Evolutionary conservation across 2,888 invertebrate genomes (phyloP), one percentile per base, ranked within the genome.

Genomic region (Caenorhabditis virilis): DNA sequence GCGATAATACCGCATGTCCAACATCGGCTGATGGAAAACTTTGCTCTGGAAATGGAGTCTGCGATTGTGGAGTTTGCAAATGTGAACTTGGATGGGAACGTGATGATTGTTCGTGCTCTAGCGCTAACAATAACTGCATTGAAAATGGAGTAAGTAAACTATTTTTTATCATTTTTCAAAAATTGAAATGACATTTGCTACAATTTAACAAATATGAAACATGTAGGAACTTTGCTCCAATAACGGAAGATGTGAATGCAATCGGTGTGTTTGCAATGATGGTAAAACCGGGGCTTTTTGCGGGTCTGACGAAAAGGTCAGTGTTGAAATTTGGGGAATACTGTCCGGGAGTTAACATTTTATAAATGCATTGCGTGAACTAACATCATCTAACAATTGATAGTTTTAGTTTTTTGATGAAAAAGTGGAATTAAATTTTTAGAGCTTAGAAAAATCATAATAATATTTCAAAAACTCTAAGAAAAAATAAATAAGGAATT

Each of bases 181-280:
- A n/a, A 30, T 15, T 20, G 30, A 2, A 2, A 7, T 33, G 16
- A 47, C 13, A 18, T 18, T 35, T 13, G n/a, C 30, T 23, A 11
- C 26, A n/a, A n/a, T n/a, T n/a, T n/a, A n/a, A n/a, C n/a, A n/a
- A n/a, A n/a, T n/a, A n/a, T n/a, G n/a, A 16, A 33, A 46, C 18
- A 13, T 30, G 5, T 58, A 81, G 81, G 54, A 74, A 48, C 55
- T 78, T 23, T 82, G 82, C 63, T 69, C 73, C 23, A 70, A 74
- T 45, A 66, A 78, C 36, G 82, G 82, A 23, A 68, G 67, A 26
- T 82, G 82, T 62, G 75, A 79, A 53, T 82, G 82, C 52, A 79
- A 80, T 18, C 69, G 72, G 46, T 82, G 82, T 59, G 66, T 78
- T 22, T 82, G 82, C 60, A 70, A 80, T 39, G 69, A 52, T 18